These are phyloP conservation scores for Saccopteryx bilineata DNA, from an alignment of 2,113 vertebrate species.

Conservation along the genomic window DNA sequence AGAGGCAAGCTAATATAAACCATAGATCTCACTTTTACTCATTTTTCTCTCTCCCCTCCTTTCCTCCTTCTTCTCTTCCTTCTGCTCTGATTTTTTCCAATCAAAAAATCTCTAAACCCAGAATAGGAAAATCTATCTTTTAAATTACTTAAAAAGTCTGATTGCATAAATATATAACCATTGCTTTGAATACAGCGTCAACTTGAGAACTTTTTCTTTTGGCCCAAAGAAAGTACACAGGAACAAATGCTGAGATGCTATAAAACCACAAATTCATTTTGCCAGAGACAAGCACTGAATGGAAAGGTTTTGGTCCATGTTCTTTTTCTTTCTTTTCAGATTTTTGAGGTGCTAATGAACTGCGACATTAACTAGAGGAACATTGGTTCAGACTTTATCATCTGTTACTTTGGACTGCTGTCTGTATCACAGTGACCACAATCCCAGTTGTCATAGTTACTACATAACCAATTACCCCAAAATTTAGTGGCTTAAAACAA, in stretches of 20 bases:
- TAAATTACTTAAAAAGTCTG: neutral
- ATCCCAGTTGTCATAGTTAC: neutral
- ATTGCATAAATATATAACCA: neutral
- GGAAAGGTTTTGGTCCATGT: neutral
- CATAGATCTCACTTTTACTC: conserved; percentile 62
- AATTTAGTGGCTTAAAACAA: neutral
- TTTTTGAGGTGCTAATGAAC: neutral
- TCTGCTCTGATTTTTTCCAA: conserved; percentile 61
- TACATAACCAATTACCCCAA: neutral
- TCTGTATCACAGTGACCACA: neutral
- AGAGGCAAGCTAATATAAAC: conserved; percentile 75
- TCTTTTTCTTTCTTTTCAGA: neutral
- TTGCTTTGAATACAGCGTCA: neutral
- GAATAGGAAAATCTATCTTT: neutral
- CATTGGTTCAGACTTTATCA: neutral
- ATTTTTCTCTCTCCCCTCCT: conserved; percentile 49
- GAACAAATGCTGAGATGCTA: neutral
- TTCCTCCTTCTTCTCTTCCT: conserved; percentile 61
- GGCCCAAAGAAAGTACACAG: neutral
- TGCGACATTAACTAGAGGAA: neutral
- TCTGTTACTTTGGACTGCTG: neutral
- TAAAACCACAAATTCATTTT: neutral
- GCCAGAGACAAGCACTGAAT: neutral
- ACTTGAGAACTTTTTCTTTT: neutral
- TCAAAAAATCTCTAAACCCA: neutral